Percentiles rank a stretch among this genome's conserved stretches.
phyloP scores from a whole-genome alignment of 2,113 vertebrate genomes.

The Chloroceryle aenea region DNA sequence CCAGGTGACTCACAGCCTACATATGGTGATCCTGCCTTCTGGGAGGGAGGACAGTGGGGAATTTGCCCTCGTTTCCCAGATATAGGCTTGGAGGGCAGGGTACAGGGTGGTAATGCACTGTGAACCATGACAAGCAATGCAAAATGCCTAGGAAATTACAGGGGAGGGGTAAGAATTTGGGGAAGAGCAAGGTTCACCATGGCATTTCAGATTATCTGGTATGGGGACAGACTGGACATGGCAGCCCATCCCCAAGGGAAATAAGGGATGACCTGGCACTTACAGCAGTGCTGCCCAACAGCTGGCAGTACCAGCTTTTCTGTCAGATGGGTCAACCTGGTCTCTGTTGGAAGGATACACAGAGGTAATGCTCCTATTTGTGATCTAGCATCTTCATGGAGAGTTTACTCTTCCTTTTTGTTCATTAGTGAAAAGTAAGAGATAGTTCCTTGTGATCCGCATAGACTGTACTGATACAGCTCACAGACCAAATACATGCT shows the following conservation, averaged over 20 bases:
- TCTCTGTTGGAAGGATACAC: rapidly evolving
- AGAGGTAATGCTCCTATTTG: background rate
- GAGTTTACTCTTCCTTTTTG: background rate
- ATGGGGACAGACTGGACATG: background rate
- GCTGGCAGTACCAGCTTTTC: background rate
- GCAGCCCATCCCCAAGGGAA: background rate
- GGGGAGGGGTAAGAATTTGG: background rate
- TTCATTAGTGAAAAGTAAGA: background rate
- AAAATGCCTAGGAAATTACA: background rate
- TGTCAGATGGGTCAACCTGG: background rate
- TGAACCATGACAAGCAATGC: background rate
- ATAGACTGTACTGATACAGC: background rate
- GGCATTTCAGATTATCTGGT: background rate
- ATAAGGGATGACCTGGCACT: background rate
- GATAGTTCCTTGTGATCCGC: background rate
- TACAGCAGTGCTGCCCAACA: background rate
- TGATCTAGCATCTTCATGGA: background rate
- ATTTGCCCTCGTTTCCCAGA: background rate
- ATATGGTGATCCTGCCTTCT: background rate
- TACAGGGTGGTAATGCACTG: rapidly evolving
- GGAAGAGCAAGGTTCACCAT: background rate
- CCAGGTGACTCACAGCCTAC: background rate
- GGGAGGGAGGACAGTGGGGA: rapidly evolving
- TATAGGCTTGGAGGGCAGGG: background rate
- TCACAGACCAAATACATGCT: background rate